phyloP scores from a whole-genome alignment of 2,113 vertebrate genomes.

The Peromyscus californicus region DNA sequence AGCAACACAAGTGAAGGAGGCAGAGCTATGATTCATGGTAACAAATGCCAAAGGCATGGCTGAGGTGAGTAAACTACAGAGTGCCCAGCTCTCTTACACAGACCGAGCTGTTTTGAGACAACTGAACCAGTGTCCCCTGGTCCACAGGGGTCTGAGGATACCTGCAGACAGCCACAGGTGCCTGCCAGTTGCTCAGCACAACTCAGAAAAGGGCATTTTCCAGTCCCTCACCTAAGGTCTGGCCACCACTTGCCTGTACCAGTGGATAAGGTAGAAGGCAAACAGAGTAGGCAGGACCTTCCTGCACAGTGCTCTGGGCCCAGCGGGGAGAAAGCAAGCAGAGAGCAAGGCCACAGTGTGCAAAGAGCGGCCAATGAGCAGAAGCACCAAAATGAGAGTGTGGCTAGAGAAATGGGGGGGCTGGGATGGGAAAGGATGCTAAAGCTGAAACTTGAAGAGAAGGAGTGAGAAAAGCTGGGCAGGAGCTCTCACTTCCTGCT shows the following conservation, averaged over 20 bases:
- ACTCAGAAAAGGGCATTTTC: not conserved
- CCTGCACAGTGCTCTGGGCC: not conserved
- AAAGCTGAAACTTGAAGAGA: not conserved
- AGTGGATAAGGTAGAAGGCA: not conserved
- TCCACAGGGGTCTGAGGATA: not conserved
- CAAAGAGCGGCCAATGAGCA: accelerated
- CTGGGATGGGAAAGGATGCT: accelerated
- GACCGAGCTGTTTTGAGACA: not conserved
- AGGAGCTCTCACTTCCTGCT: not conserved
- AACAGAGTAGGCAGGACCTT: not conserved
- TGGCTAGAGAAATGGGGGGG: accelerated
- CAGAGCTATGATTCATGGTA: accelerated
- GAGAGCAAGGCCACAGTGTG: accelerated
- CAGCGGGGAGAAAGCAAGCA: not conserved
- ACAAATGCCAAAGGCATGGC: too few relatives aligned
- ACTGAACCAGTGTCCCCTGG: accelerated
- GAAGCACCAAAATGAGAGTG: too few relatives aligned
- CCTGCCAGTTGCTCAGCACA: not conserved
- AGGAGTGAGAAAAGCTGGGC: not conserved
- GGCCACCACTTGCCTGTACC: accelerated
- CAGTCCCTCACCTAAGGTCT: not conserved
- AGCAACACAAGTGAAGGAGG: not conserved
- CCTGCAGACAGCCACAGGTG: accelerated
- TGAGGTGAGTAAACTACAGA: accelerated
- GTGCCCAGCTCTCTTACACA: accelerated